phyloP scores from a whole-genome alignment of 2,113 vertebrate species.

The Xiphophorus maculatus region DNA sequence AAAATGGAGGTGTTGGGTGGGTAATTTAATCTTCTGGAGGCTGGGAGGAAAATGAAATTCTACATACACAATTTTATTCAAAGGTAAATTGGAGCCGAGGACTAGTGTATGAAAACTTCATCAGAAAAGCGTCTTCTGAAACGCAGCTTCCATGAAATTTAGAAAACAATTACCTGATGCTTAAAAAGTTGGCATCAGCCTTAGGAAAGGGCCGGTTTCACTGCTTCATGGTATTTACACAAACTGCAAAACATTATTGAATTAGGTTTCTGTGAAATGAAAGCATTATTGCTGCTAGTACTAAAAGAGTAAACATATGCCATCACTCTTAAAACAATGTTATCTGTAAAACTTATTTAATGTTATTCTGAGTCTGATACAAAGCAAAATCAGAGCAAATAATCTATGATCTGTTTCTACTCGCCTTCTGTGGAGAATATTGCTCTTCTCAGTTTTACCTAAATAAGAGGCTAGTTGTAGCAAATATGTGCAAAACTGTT shows the following conservation, averaged over 20 bases:
- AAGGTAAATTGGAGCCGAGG: slow-evolving; percentile 49
- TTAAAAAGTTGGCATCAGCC: neutral
- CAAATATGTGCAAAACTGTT: too few species aligned
- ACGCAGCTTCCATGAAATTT: slow-evolving; percentile 34
- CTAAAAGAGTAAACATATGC: neutral
- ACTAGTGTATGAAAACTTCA: slow-evolving; percentile 19
- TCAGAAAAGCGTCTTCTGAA: slow-evolving; percentile 13
- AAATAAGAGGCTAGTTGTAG: too few species aligned
- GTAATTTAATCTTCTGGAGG: slow-evolving; percentile 61
- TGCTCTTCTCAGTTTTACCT: neutral
- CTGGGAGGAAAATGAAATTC: slow-evolving; percentile 57
- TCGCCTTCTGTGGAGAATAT: neutral
- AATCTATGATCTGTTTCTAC: neutral
- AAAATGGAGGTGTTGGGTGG: slow-evolving; percentile 56
- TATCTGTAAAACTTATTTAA: neutral
- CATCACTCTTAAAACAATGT: neutral
- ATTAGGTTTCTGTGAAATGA: neutral
- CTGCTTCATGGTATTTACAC: neutral
- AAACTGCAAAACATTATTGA: neutral
- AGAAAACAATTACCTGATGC: slow-evolving; percentile 35
- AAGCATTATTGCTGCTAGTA: neutral
- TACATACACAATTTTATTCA: slow-evolving; percentile 54
- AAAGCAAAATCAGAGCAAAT: neutral
- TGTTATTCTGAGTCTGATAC: neutral
- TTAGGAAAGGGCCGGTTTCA: neutral